Evolutionary conservation across 2,888 invertebrate genomes (phyloP), one percentile per base, ranked within the genome.

Genomic region (Drosophila eohydei): DNA sequence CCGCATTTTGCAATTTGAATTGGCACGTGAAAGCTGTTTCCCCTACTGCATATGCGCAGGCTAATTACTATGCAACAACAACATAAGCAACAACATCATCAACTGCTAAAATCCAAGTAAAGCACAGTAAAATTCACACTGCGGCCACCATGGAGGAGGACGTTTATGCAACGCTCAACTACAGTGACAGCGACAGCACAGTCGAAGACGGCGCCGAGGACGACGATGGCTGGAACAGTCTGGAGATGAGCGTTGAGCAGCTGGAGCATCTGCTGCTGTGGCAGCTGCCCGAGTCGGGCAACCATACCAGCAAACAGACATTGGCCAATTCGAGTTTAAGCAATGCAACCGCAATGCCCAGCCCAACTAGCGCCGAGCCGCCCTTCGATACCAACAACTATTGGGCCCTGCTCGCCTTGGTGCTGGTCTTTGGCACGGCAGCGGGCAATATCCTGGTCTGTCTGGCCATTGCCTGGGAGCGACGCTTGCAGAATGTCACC

Each of bases 401-500:
- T 96, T 97, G 97, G 96, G 97, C 96, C 1, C 93, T 97, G 68
- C 93, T 96, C 41, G 96, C 97, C 5, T 93, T 96, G 51, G 93
- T 96, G 34, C 93, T 98, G 64, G 97, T 98, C 12, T 92, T 97
- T 51, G 97, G 96, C 70, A 98, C 98, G 0, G 97, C 97, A 0
- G 96, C 97, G 3, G 98, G 98, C 2, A 99, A 99, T 93, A 96
- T 98, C 46, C 94, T 99, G 69, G 99, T 99, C 54, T 98, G 98
- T 90, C 93, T 98, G 83, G 98, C 99, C 30, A 98, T 99, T 87
- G 96, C 96, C 76, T 95, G 97, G 95, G 98, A 99, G 92, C 95
- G 97, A 64, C 94, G 98, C 16, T 94, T 99, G 71, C 98, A 99
- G 93, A 99, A 98, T 94, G 98, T 98, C 70, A 99, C 98, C 89